These are phyloP conservation scores for Drosophila malerkotliana DNA, from an alignment of 1,140 invertebrate species.

Conservation along the genomic window DNA sequence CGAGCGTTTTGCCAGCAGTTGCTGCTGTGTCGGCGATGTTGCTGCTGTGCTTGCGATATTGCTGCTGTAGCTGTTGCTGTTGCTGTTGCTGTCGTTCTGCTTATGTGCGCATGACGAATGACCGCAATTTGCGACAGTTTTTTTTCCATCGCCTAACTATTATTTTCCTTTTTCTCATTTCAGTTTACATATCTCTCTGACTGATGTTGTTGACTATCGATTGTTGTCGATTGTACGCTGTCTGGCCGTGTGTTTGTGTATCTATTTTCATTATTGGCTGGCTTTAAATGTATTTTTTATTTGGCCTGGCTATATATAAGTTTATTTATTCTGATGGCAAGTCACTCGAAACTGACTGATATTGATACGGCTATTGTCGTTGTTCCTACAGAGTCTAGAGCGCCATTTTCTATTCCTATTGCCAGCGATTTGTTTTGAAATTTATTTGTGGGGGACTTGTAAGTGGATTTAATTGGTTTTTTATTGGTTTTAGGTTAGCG, in stretches of 20 bases:
- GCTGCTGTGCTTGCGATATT: conserved; percentile 31
- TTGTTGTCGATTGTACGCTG: conserved; percentile 19
- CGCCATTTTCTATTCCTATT: conserved; percentile 48
- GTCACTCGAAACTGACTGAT: conserved; percentile 58
- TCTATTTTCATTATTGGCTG: conserved; percentile 72
- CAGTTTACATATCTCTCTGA: conserved; percentile 62
- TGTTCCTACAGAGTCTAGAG: conserved; percentile 38
- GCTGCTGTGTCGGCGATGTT: conserved; percentile 30
- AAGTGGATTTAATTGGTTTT: conserved; percentile 23
- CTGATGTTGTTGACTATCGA: conserved; percentile 64
- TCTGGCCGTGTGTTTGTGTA: conserved; percentile 43
- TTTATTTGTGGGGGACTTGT: conserved; percentile 11
- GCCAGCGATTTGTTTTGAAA: conserved; percentile 33
- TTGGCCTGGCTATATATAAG: conserved; percentile 27
- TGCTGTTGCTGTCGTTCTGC: conserved; percentile 63
- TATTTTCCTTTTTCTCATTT: conserved; percentile 46
- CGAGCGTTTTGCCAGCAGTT: conserved; percentile 38
- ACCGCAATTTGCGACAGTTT: conserved; percentile 83
- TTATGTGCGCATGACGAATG: conserved; percentile 83
- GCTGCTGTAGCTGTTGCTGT: conserved; percentile 14
- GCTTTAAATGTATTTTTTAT: conserved; percentile 56
- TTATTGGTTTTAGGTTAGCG: conserved; percentile 1
- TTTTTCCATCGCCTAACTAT: conserved; percentile 43
- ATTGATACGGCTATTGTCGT: conserved; percentile 47
- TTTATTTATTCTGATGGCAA: conserved; percentile 64